Evolutionary conservation across 2,113 vertebrate species (phyloP), one percentile per base, ranked within the genome.

Genomic region (Paracanthobrama guichenoti): DNA sequence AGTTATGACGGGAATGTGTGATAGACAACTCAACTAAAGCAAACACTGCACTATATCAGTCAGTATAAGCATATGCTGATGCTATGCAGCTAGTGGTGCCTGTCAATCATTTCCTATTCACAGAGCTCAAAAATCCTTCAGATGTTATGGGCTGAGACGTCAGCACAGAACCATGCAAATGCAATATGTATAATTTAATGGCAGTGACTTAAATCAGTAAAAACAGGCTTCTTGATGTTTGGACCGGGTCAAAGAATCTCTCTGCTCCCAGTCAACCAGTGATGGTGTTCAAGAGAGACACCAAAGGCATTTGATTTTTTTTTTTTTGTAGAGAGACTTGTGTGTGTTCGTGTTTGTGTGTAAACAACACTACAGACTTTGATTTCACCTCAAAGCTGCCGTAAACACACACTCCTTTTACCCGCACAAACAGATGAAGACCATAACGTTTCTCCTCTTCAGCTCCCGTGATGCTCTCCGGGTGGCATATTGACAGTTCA

Each of bases 111-210:
- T 81, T 81, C 48, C 46, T 53, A 73, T 74, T 62, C 78, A 75
- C 44, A 48, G 28, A 62, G 55, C 28, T 79, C 67, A 53, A 48
- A 75, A 60, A 53, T 28, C 42, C 74, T 81, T 42, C 57, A 81
- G 53, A 79, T 73, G 75, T 46, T 53, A 22, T 22, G 44, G 16
- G 57, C 44, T 77, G 80, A 44, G 66, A 78, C 80, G 69, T 87
- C 16, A 62, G 39, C 42, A 66, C 44, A 60, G 44, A 44, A 74
- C 67, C 59, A 85, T 76, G 53, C 50, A 87, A 79, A 85, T 78
- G 39, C 28, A 77, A 87, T 77, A 85, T 83, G 71, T 87, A 78
- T 87, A 67, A 87, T 81, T 81, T 73, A 89, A 81, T 53, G 31
- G 64, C 22, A 67, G 71, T 31, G 57, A 86, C 64, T 53, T 20